Base-by-base conservation (phyloP, 1,140 invertebrate species). In the Drosophila kanapiae region DNA sequence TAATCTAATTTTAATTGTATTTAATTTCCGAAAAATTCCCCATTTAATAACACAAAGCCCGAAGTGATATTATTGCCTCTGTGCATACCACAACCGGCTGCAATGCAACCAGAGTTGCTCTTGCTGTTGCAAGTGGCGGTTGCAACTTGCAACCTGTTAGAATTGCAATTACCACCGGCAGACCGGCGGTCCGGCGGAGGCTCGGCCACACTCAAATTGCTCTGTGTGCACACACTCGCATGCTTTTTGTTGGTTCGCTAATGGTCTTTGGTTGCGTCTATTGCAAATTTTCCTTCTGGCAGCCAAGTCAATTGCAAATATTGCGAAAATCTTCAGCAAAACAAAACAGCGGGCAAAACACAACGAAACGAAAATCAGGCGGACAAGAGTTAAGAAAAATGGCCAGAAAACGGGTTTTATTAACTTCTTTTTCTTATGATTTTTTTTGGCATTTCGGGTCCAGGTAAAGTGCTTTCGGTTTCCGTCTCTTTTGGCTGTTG, bases 271-370 rank as follows among this genome's bases (percentile, higher is more conserved):
- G 49, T 78, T 82, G 78, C 82, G 82, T 80, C 82, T 83, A 74
- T 88, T 88, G 76, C 84, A 75, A 78, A 79, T 87, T 57, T 76
- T 53, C 33, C 61, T 75, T 57, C 29, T 85, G 57, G 77, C 72
- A 74, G 76, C 81, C 71, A 81, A 69, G 74, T 74, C 69, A 51
- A 75, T 75, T 78, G 76, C 80, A 88, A 80, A 88, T 74, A 82
- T 91, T 91, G 87, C 80, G 80, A 83, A 91, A 91, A 87, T 78
- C 70, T 91, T 67, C 71, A 72, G 70, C 63, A 80, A 91, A 91
- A 82, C 75, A 78, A 80, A 91, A 82, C 60, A 76, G 59, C 58
- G 53, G 13, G 31, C 47, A 62, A 88, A 69, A 64, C 67, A 51
- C 43, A 71, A 35, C 23, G 42, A 69, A 40, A 43, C 68, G 54